Conservation (phyloP, 2,113 vertebrate species). For the Mystacornis crossleyi region DNA sequence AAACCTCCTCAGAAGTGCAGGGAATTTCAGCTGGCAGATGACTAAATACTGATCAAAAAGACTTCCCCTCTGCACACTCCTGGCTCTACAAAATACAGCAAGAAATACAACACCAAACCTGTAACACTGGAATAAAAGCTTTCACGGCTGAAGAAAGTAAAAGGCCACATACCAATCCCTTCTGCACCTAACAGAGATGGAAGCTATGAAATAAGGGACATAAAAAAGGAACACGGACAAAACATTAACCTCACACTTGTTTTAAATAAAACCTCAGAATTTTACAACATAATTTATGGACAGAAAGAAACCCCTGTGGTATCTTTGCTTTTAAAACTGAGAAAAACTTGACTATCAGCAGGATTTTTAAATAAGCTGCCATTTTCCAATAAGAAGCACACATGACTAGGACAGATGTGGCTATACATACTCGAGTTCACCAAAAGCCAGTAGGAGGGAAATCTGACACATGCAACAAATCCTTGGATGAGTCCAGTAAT, state of each 20-base stretch:
- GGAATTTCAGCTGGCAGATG: neutral
- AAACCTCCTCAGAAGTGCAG: neutral
- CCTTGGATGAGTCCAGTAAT: neutral
- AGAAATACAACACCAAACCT: neutral
- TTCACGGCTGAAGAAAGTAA: neutral
- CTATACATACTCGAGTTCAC: rapidly evolving
- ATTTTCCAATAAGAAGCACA: neutral
- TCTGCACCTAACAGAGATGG: neutral
- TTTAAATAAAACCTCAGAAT: neutral
- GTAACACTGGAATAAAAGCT: neutral
- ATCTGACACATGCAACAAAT: neutral
- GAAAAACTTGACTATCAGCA: neutral
- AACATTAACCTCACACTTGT: neutral
- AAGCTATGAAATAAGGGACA: neutral
- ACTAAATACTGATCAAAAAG: neutral
- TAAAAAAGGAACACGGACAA: neutral
- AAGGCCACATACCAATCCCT: neutral
- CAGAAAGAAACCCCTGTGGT: neutral
- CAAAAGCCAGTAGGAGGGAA: neutral
- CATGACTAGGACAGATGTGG: neutral
- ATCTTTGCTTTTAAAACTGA: neutral
- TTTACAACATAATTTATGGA: neutral
- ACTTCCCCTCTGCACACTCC: neutral
- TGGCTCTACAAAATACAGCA: neutral
- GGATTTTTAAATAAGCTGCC: neutral